Base-by-base conservation (phyloP, 2,888 invertebrate genomes). In the Isoperla grammatica region DNA sequence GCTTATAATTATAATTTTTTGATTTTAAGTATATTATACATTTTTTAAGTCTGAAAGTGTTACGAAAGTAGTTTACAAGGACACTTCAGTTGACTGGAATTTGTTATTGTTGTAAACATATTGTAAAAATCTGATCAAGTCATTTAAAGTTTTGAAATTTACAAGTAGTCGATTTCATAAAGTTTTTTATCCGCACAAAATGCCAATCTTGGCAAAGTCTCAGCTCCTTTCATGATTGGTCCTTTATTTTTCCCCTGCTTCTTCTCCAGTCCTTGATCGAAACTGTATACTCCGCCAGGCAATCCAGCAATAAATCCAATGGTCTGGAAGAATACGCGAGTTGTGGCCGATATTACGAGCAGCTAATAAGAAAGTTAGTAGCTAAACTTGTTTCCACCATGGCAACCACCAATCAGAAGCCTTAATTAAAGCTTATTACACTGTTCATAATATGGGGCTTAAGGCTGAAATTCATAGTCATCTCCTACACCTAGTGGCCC, bases 131-230 rank as follows among this genome's bases (percentile, higher is more conserved):
- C 42, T 43, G 22, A 46, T 43, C 5, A 37, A 56, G 56, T 46
- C 46, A 46, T 45, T 45, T 55, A 12, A 56, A 56, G 17, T 40
- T 37, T 37, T 35, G 37, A 29, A 29, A 4, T 29, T 50, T 50
- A 35, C 17, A 37, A 35, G 19, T 19, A 20, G 11, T 82, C 80
- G 17, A 82, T 74, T 67, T 81, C 81, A 66, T 79, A 80, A 59
- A 84, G 69, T 67, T 75, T 76, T 67, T 77, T 82, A 6, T 80
- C 81, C 29, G 79, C 75, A 17, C 78, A 78, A 67, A 81, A 83
- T 6, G 78, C 77, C 8, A 84, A 73, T 62, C 78, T 78, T 11
- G 84, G 83, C 12, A 78, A 69, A 49, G 62, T 69, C 11, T 60
- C 56, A 6, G 64, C 57, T 12, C 15, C 72, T 69, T 72, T 67